Evolutionary conservation across 2,888 invertebrate genomes (phyloP).

Genomic region (Eulithis prunata): DNA sequence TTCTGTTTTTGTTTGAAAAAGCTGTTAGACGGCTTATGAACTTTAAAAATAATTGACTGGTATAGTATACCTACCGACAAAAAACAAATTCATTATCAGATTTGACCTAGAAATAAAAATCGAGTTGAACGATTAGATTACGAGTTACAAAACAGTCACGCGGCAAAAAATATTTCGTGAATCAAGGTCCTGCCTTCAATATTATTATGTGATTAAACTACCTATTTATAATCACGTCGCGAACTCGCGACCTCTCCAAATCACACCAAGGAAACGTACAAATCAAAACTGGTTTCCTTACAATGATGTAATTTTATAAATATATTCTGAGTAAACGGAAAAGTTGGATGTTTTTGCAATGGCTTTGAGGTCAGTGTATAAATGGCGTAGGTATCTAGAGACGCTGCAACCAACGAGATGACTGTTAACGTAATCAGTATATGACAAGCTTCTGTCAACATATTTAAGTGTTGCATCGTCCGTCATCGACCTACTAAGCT

Average conservation of each 20-base stretch:
- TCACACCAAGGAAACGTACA: conserved; percentile 26
- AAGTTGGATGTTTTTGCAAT: conserved; percentile 20
- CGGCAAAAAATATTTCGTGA: conserved; percentile 13
- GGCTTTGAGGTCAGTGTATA: conserved; percentile 24
- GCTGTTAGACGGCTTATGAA: too few relatives aligned
- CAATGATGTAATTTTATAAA: conserved; percentile 25
- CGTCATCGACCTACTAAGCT: conserved; percentile 45
- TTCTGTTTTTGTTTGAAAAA: not conserved
- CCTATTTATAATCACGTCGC: conserved; percentile 23
- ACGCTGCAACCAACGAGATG: conserved; percentile 12
- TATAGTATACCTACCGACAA: too few relatives aligned
- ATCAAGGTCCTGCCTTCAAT: conserved; percentile 24
- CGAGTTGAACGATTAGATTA: conserved; percentile 3
- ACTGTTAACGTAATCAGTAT: conserved; percentile 19
- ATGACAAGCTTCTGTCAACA: conserved; percentile 42
- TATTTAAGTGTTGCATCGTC: conserved; percentile 42
- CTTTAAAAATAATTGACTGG: too few relatives aligned
- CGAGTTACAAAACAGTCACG: conserved; percentile 17
- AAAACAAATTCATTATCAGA: not conserved
- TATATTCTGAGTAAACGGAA: too few relatives aligned
- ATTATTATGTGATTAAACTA: conserved; percentile 14
- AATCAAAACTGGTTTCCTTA: conserved; percentile 20
- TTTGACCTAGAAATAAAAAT: conserved; percentile 10
- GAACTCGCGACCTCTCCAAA: conserved; percentile 28
- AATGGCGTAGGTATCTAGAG: conserved; percentile 15